Evolutionary conservation across 2,888 invertebrate genomes (phyloP).

Genomic region (Heterodera filipjevi): DNA sequence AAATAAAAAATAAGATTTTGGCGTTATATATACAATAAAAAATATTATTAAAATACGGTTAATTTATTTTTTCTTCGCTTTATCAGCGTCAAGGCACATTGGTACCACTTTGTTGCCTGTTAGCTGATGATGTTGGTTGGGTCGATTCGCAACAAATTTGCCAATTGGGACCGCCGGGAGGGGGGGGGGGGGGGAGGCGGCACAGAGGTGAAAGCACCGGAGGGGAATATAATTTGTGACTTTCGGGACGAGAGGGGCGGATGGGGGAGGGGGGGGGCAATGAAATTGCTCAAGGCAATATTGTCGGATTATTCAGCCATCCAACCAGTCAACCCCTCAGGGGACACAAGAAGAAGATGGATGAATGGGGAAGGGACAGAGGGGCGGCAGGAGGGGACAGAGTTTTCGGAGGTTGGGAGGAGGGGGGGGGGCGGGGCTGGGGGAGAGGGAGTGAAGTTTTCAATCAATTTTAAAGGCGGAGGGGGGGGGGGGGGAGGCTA

Average conservation of each 20-base stretch:
- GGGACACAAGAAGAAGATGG: background rate
- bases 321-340: background rate
- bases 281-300: background rate
- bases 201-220: background rate
- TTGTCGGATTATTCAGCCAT: background rate
- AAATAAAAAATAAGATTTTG: too few relatives aligned
- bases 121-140: too few relatives aligned
- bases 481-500: background rate
- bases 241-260: background rate
- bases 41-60: background rate
- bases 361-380: background rate
- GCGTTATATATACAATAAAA: background rate
- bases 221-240: background rate
- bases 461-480: background rate
- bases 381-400: background rate
- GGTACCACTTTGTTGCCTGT: background rate
- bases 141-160: too few relatives aligned
- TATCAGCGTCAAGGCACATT: background rate
- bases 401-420: slow-evolving; percentile 7
- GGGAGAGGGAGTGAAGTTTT: background rate
- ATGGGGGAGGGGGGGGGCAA: too few relatives aligned
- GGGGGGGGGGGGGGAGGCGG: background rate
- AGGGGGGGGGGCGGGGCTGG: background rate
- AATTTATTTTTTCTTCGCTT: background rate
- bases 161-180: background rate